Percentiles rank a stretch among this genome's conserved stretches.
phyloP scores from a whole-genome alignment of 2,113 vertebrate genomes.

The Pogonocichla stellata region DNA sequence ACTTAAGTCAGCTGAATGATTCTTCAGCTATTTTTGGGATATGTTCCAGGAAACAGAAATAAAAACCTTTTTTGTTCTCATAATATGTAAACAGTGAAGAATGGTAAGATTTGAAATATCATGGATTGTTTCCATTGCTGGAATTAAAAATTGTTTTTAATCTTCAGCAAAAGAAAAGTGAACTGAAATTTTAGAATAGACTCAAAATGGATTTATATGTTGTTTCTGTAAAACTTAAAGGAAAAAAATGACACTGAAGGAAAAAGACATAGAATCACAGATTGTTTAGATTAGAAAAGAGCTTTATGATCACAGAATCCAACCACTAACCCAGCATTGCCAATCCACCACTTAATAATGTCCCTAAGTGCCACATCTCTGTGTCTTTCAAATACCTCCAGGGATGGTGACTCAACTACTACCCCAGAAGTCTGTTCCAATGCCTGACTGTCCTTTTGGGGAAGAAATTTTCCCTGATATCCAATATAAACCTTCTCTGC shows the following conservation, averaged over 20 bases:
- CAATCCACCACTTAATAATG: neutral
- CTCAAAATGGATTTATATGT: neutral
- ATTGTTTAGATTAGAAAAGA: neutral
- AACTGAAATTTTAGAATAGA: neutral
- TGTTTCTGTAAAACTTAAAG: neutral
- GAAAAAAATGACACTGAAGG: neutral
- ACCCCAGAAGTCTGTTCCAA: neutral
- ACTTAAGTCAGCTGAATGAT: neutral
- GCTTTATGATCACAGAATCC: neutral
- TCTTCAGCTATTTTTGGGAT: neutral
- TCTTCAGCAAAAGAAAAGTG: neutral
- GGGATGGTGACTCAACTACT: neutral
- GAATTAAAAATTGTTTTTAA: neutral
- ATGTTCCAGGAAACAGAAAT: neutral
- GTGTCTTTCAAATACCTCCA: neutral
- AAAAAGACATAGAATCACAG: neutral
- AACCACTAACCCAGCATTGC: neutral
- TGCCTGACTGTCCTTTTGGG: neutral
- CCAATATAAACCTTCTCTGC: neutral
- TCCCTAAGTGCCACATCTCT: neutral
- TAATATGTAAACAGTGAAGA: neutral
- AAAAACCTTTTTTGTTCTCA: neutral
- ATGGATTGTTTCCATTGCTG: neutral
- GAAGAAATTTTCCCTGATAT: neutral
- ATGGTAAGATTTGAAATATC: neutral